A percentile compares a stretch with the other conserved stretches of the same genome.
Evolutionary conservation across 2,797 vertebrate genomes (phyloP).

Genomic region (Paratrypauchen microcephalus): DNA sequence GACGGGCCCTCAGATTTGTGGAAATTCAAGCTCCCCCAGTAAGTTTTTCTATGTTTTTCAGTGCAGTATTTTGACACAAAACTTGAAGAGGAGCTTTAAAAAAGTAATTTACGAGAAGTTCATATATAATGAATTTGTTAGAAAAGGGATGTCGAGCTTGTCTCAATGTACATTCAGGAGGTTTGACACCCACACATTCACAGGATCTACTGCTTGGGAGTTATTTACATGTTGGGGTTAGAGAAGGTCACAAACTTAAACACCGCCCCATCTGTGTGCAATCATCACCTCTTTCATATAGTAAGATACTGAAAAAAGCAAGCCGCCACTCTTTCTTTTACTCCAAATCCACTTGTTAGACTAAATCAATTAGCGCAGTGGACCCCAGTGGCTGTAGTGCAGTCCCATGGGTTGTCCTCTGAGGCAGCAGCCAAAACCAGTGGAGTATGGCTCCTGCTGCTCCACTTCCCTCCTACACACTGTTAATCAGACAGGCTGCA

Average conservation of each 20-base stretch:
- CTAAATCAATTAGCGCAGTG: constrained; percentile 1
- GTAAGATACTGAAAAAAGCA: not conserved
- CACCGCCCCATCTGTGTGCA: not conserved
- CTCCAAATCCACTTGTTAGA: constrained; percentile 7
- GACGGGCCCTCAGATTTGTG: no score
- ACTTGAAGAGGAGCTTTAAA: no score
- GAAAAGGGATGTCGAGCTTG: not conserved
- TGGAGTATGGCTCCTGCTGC: constrained; percentile 42
- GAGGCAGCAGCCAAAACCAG: constrained; percentile 51
- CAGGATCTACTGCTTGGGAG: no score
- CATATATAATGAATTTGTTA: no score
- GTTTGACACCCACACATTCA: no score
- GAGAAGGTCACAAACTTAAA: not conserved
- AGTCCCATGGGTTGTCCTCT: constrained; percentile 49
- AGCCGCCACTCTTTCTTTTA: constrained; percentile 12
- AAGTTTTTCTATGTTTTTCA: no score
- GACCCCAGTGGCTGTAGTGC: constrained; percentile 12
- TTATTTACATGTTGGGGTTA: not conserved
- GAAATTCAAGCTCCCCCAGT: no score
- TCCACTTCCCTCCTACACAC: constrained; percentile 55
- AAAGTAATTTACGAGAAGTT: no score
- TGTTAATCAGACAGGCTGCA: constrained; percentile 67
- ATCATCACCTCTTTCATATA: not conserved
- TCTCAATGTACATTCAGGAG: not conserved
- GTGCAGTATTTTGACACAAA: no score